Base-by-base conservation (phyloP, 2,888 invertebrate genomes). In the Acrobasis suavella region DNA sequence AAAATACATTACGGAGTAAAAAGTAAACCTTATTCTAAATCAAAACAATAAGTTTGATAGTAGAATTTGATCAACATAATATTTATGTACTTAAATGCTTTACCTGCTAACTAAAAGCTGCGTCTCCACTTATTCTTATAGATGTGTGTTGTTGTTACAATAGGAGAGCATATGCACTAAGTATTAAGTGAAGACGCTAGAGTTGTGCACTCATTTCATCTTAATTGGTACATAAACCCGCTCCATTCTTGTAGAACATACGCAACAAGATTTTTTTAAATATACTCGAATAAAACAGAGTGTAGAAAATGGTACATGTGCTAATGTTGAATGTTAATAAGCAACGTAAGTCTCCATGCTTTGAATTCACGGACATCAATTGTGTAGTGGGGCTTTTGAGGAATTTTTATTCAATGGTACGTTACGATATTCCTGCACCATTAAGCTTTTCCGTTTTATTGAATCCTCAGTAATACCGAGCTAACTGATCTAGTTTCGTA, bases 1-100 rank as follows among this genome's bases (percentile, higher is more conserved):
- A 70, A 76, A n/a, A 76, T 70, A 77, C 72, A 65, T 67, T 65
- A 69, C 63, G 69, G 65, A 65, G 64, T 65, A 64, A 68, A 71
- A 65, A 64, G 54, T 17, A 67, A 62, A 60, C 52, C 61, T 65
- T 66, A 69, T 50, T 50, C 38, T 60, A 51, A 37, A 17, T 58
- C 15, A 50, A 60, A 38, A 50, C 51, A n/a, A 60, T 51, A 54
- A 37, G 50, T 17, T 60, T 59, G 60, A 16, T 50, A 49, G 62
- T 55, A 54, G 46, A 66, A 63, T 66, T 66, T 54, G 46, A 46
- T 46, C 14, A 46, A 46, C 14, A 46, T 14, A 46, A 70, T n/a
- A n/a, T n/a, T 69, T 66, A 65, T 32, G 60, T 58, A 61, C 42
- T 61, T 69, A 72, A 73, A 72, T 70, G 71, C 72, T 69, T 65